These are phyloP conservation scores for Xiphorhynchus elegans DNA, from an alignment of 2,113 vertebrate genomes.

Conservation along the genomic window DNA sequence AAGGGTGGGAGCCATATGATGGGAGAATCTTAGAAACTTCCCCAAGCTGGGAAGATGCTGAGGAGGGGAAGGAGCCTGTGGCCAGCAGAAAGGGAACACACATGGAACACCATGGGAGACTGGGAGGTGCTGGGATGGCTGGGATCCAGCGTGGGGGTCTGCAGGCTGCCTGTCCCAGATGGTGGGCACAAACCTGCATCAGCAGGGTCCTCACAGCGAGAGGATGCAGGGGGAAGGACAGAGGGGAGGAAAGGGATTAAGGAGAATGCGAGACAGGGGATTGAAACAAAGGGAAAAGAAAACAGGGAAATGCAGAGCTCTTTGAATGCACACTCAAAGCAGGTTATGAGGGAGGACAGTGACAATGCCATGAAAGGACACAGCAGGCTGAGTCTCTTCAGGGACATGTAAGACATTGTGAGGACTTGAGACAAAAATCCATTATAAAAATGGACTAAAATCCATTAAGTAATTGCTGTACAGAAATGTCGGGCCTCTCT, in stretches of 20 bases:
- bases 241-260: neutral
- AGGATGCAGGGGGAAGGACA: neutral
- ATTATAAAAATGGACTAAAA: neutral
- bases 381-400: neutral
- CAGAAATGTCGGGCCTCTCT: neutral
- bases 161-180: neutral
- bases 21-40: neutral
- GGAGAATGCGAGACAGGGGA: neutral
- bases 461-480: neutral
- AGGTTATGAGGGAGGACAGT: neutral
- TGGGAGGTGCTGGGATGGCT: neutral
- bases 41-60: neutral
- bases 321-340: neutral
- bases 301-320: neutral
- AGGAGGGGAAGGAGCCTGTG: neutral
- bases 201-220: constrained; percentile 1
- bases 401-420: neutral
- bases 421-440: neutral
- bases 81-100: neutral
- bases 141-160: neutral
- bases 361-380: neutral
- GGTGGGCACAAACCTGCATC: constrained; percentile 22
- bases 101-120: rapidly evolving
- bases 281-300: neutral
- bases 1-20: neutral